phyloP scores from a whole-genome alignment of 2,888 invertebrate species.

The Spilosoma lubricipeda region DNA sequence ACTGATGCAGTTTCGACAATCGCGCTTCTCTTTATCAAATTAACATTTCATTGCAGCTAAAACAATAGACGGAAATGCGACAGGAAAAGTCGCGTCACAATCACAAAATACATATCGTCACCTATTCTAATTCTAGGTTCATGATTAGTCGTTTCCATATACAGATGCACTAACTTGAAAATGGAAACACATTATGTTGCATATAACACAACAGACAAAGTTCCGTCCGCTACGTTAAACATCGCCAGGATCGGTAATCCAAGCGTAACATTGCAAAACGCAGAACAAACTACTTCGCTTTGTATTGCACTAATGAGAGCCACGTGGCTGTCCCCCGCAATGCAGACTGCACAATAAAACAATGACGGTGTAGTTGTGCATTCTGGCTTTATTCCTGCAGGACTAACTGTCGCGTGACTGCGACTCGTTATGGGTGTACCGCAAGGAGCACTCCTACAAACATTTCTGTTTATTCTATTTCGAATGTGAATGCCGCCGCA shows the following conservation, averaged over 20 bases:
- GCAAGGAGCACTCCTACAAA: slow-evolving; percentile 68
- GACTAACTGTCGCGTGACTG: slow-evolving; percentile 82
- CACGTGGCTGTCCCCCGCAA: slow-evolving; percentile 85
- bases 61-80: slow-evolving; percentile 77
- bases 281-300: slow-evolving; percentile 84
- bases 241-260: slow-evolving; percentile 79
- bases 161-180: slow-evolving; percentile 27
- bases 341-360: slow-evolving; percentile 86
- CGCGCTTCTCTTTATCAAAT: slow-evolving; percentile 46
- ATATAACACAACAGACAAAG: slow-evolving; percentile 65
- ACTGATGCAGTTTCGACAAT: slow-evolving; percentile 43
- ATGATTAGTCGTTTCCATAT: slow-evolving; percentile 55
- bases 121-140: slow-evolving; percentile 65
- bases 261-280: slow-evolving; percentile 82
- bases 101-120: slow-evolving; percentile 70
- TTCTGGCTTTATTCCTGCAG: slow-evolving; percentile 81
- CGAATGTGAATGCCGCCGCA: slow-evolving; percentile 57
- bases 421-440: slow-evolving; percentile 73
- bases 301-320: slow-evolving; percentile 84
- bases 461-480: slow-evolving; percentile 70
- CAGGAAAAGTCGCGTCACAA: slow-evolving; percentile 74
- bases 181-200: slow-evolving; percentile 39
- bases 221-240: slow-evolving; percentile 77
- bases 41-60: slow-evolving; percentile 62
- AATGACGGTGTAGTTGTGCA: slow-evolving; percentile 80